Evolutionary conservation across 2,113 vertebrate species (phyloP).

Genomic region (Miniopterus natalensis): DNA sequence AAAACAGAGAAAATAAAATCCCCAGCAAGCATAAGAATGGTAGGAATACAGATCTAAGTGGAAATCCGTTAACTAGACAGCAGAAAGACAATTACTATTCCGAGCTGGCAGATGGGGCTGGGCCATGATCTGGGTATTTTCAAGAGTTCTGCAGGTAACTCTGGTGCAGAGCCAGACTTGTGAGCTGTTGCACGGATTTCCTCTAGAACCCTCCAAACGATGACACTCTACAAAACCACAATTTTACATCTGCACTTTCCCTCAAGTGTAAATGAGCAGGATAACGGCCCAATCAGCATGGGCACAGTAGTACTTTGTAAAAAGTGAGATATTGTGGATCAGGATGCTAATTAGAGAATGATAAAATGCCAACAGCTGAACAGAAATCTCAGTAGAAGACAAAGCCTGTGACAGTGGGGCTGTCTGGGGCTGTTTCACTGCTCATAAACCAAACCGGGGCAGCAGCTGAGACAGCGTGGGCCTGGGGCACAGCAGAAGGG

Average conservation of each 20-base stretch:
- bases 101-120: accelerated
- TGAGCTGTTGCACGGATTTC: not conserved
- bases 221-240: not conserved
- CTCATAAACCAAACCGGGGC: not conserved
- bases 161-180: not conserved
- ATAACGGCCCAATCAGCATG: not conserved
- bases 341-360: not conserved
- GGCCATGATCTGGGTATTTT: not conserved
- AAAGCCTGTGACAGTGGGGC: not conserved
- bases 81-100: not conserved
- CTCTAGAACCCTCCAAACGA: not conserved
- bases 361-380: not conserved
- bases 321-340: not conserved
- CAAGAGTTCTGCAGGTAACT: not conserved
- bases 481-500: accelerated
- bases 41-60: not conserved
- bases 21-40: not conserved
- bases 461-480: not conserved
- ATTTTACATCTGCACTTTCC: not conserved
- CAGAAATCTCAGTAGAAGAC: not conserved
- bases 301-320: not conserved
- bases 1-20: not conserved
- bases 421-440: not conserved
- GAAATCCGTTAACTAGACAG: not conserved
- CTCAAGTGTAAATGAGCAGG: not conserved